Base-by-base conservation (phyloP, 2,113 vertebrate species). In the Sturnus vulgaris region DNA sequence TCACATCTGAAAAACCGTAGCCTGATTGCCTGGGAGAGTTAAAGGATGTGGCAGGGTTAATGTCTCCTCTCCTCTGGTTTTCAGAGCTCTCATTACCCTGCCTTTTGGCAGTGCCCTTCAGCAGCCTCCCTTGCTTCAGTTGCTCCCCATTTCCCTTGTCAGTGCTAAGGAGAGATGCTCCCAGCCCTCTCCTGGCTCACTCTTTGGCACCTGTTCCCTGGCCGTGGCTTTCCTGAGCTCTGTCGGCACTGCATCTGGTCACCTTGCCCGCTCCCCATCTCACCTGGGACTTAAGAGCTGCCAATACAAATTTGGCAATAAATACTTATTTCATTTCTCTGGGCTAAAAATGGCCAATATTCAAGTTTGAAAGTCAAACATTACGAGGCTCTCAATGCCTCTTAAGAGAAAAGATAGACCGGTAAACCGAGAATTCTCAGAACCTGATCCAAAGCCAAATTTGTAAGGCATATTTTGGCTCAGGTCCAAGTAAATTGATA, bases 281-380 rank as follows among this genome's bases (percentile, higher is more conserved):
- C 92, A 96, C 85, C 81, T 87, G 75, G 50, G 35, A 70, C 75
- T 70, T 93, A 88, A 93, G 77, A 83, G 44, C 49, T 95, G 94
- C 91, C 94, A 97, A 95, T 88, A 95, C n/a, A 92, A 95, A 96
- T 95, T 88, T 97, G 96, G 95, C 94, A 95, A 88, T 86, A 94
- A 85, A 70, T 72, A 91, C 12, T 60, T 61, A 94, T 44, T 90
- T 93, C 11, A 92, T 92, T 95, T 92, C 46, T 82, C 53, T 88
- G 92, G 77, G 76, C 90, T 91, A 90, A 70, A 93, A 94, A 89
- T 91, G 75, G 88, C 79, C 92, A 95, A 95, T 82, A 96, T 65
- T 91, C 89, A 96, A 95, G 87, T 96, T 93, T 93, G 91, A 97
- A 97, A 96, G 91, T 95, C 95, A 96, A 93, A 95, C 86, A 92